Percentiles rank a stretch among this genome's conserved stretches.
Conservation (phyloP, 2,888 invertebrate species). For the Tenthredo distinguenda region DNA sequence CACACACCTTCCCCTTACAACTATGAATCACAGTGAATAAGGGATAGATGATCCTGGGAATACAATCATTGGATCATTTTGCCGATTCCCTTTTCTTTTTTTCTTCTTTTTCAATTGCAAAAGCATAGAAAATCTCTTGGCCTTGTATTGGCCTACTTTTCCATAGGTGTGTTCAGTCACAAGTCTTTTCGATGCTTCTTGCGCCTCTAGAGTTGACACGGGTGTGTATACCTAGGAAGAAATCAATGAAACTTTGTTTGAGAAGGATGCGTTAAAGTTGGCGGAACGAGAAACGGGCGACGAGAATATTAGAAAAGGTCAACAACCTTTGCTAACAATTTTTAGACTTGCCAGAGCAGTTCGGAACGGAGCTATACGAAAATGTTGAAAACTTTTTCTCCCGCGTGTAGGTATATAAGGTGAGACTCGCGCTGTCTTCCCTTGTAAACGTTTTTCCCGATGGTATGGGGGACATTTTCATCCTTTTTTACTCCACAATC, state of each 20-base stretch:
- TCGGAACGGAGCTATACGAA: background rate
- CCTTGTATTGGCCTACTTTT: background rate
- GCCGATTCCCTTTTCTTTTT: background rate
- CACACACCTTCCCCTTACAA: background rate
- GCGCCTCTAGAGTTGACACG: background rate
- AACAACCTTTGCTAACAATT: constrained; percentile 38
- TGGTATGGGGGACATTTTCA: background rate
- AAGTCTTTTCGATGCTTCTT: background rate
- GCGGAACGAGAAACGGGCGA: background rate
- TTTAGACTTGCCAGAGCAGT: constrained; percentile 30
- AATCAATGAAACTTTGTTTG: constrained; percentile 32
- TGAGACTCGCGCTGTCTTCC: background rate
- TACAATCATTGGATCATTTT: background rate
- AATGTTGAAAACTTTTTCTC: constrained; percentile 31
- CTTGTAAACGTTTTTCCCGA: constrained; percentile 2
- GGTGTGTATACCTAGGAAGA: background rate
- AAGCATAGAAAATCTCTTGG: background rate
- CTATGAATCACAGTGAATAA: background rate
- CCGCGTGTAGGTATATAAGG: background rate
- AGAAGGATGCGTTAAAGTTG: constrained; percentile 26
- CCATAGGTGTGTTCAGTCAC: background rate
- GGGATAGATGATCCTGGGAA: background rate
- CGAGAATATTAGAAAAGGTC: constrained; percentile 38
- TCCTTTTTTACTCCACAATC: background rate
- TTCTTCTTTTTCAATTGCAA: background rate